Evolutionary conservation across 2,113 vertebrate genomes (phyloP), one percentile per base, ranked within the genome.

Genomic region (Thomomys bottae): DNA sequence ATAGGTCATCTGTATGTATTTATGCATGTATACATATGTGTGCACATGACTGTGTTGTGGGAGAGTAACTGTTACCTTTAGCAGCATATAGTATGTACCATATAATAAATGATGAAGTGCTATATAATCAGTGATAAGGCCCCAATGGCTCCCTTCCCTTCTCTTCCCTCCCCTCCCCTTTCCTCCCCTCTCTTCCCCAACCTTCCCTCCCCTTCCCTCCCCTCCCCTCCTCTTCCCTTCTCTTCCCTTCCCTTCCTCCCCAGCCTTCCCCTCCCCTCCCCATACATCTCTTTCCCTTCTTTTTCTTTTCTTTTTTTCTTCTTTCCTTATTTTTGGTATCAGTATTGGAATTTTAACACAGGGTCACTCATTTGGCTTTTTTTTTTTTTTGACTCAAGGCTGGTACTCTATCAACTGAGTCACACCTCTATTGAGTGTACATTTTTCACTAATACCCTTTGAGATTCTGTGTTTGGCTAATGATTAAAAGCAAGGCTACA

Each of bases 401-500:
- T 54, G 49, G 49, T 54, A 54, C 49, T 81, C 15, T 28, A 17
- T 4, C 14, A 54, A 67, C 45, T 81, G 32, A 68, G 42, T 8
- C 42, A 54, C 34, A 45, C 38, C 45, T 45, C 45, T 45, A 45
- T 45, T 45, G 6, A 45, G 45, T 45, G 36, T 40, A 71, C 36
- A 20, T 32, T 17, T 81, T 88, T 85, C 54, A 30, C 20, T 38
- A 81, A 42, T 54, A 59, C 64, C 6, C 15, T 80, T 66, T 66
- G 23, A 85, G 18, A 1, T 45, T 21, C 49, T 67, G 42, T 20
- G 10, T 59, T 45, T 83, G 10, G 61, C 38, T 83, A 67, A 78
- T 54, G 71, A 71, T 66, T 81, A 78, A 93, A 76, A 80, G 12
- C 26, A 77, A 83, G 82, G 36, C 32, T 67, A 67, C 6, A 83